Evolutionary conservation across 2,888 invertebrate species (phyloP), one percentile per base, ranked within the genome.

Genomic region (Agrochola macilenta): DNA sequence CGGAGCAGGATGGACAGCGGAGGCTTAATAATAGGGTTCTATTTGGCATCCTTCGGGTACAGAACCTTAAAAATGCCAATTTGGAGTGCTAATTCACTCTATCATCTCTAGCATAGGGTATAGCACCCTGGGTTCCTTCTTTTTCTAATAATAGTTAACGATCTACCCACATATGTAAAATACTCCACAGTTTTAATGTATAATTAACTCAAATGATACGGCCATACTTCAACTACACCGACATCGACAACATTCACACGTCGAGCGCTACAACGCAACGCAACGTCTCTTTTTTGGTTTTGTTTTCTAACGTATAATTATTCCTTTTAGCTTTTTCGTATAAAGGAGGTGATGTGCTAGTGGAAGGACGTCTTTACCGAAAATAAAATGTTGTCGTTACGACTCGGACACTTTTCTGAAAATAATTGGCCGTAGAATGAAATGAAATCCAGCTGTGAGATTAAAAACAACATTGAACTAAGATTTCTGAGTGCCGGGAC

Each of bases 71-170:
- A 58, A n/a, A 49, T n/a, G 8, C 14, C 12, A 30, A 73, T 12
- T 60, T 17, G 7, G 65, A 73, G 26, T 9, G 2, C 39, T 73
- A 39, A 2, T 35, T 35, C 35, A 65, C 26, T 17, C 23, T 8
- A 30, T 43, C 20, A 60, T 20, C 11, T 76, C 58, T 65, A 30
- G 58, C 12, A 60, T 73, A 49, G 17, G 26, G 9, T 65, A 73
- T 20, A 60, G 73, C 23, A 30, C 14, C 30, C 39, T 9, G 39
- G 65, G 4, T 49, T 60, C 8, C 17, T 66, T 23, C 23, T 39
- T 39, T 46, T 74, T 74, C 12, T 60, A 7, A 69, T 74, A 69
- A 12, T 20, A 11, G 12, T 23, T 61, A 46, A 46, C 17, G 23
- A 30, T 61, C 11, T 43, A 43, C 0, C 43, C 43, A 35, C 5